Percentiles rank a stretch among this genome's conserved stretches.
These are phyloP conservation scores for Axea sp. DNA, from an alignment of 2,888 invertebrate species.

Conservation along the genomic window DNA sequence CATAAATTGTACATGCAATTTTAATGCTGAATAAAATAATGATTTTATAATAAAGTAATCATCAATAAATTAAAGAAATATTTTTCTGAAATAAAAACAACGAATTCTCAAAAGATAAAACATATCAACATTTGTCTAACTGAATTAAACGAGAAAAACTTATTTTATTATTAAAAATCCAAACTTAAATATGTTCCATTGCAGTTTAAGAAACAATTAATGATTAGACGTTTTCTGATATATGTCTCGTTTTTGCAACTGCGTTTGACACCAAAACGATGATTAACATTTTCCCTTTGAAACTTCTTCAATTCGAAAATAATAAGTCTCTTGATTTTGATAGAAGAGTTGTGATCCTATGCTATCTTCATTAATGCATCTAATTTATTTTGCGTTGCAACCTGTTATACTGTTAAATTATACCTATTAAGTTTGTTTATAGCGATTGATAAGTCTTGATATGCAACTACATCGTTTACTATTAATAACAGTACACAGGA, in stretches of 20 bases:
- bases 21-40: too few species aligned
- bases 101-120: too few species aligned
- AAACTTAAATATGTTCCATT: too few species aligned
- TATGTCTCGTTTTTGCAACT: background rate
- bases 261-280: background rate
- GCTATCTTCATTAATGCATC: conserved; percentile 2
- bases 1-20: too few species aligned
- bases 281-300: background rate
- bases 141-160: too few species aligned
- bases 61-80: too few species aligned
- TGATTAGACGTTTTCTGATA: background rate
- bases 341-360: conserved; percentile 1
- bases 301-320: conserved; percentile 20
- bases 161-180: too few species aligned
- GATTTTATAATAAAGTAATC: too few species aligned
- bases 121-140: too few species aligned
- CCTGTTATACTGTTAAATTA: conserved; percentile 28
- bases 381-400: conserved; percentile 7
- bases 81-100: too few species aligned
- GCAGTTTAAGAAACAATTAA: background rate
- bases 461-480: conserved; percentile 1
- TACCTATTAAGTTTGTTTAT: conserved; percentile 23
- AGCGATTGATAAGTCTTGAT: conserved; percentile 17
- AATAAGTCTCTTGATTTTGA: background rate
- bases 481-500: conserved; percentile 19